Base-by-base conservation (phyloP, 2,888 invertebrate genomes). In the Apodemia duryi region DNA sequence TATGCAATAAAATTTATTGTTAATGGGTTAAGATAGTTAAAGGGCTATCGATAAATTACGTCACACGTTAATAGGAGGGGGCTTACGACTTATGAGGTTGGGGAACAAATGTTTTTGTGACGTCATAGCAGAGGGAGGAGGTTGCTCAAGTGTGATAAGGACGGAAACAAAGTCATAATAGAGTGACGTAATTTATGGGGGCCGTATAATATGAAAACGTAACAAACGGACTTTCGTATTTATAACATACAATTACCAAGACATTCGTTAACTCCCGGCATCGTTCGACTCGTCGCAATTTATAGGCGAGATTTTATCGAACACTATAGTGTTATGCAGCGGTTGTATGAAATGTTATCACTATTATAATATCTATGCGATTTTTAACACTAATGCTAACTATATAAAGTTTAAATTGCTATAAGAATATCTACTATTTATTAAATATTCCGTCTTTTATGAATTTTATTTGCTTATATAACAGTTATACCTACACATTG, bases 311-410 rank as follows among this genome's bases (percentile, higher is more conserved):
- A 29, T 57, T 54, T 57, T 57, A 57, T 29, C 32, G 57, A 29
- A 57, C 32, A 57, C 32, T 57, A 57, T 46, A 57, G 57, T 32
- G 46, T 46, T 46, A 9, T 46, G 13, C 46, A 46, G 32, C 57
- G 57, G 57, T 57, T 57, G 57, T 57, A 57, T 32, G 32, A 32
- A 60, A 60, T 60, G 57, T 60, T 60, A 60, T 60, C 57, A 60
- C 57, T 60, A 60, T 60, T 60, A 60, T 60, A 60, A n/a, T 60
- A 60, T 60, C 57, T 60, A 60, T 60, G 57, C 57, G 57, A 35
- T 60, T 60, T 57, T 60, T 60, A 6, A 60, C 57, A 60, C 57
- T 60, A 35, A 60, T 60, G 32, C 57, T 57, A 32, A 57, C 32
- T 60, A 60, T 32, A 32, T 60, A 60, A 35, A 60, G 57, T 60